Evolutionary conservation across 2,797 vertebrate species (phyloP).

Genomic region (Cossypha niveicapilla): DNA sequence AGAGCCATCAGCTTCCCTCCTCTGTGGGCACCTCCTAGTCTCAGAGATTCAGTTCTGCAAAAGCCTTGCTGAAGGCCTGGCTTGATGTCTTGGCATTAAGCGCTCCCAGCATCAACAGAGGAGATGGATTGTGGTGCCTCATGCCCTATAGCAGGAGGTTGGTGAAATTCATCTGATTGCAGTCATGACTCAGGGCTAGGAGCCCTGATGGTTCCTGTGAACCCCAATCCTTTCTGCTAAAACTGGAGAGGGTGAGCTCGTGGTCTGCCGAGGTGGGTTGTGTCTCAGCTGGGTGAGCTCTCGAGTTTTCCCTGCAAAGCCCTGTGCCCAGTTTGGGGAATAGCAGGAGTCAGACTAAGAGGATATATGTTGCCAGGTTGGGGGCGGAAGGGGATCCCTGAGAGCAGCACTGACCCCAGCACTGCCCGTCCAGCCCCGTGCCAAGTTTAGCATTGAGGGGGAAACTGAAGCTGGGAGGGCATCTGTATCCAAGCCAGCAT

Average conservation of each 20-base stretch:
- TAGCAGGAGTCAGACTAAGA: background rate
- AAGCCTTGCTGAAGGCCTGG: background rate
- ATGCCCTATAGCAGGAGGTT: background rate
- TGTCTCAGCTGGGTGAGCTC: background rate
- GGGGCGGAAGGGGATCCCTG: background rate
- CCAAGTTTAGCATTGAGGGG: background rate
- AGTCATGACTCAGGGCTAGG: background rate
- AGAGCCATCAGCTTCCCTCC: background rate
- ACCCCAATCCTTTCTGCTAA: background rate
- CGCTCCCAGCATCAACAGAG: background rate
- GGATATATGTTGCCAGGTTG: background rate
- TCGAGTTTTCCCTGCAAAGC: background rate
- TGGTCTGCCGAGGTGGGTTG: background rate
- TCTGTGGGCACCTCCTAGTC: background rate
- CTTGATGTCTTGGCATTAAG: background rate
- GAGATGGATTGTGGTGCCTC: background rate
- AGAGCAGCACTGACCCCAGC: background rate
- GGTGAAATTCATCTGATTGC: background rate
- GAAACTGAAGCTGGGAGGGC: background rate
- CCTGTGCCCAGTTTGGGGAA: background rate
- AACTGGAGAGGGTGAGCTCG: background rate
- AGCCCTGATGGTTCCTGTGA: background rate
- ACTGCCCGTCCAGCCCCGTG: background rate
- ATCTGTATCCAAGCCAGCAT: background rate
- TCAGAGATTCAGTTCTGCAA: background rate